Percentiles rank a stretch among this genome's conserved stretches.
phyloP scores from a whole-genome alignment of 2,888 invertebrate species.

The Pemphredon lugubris region DNA sequence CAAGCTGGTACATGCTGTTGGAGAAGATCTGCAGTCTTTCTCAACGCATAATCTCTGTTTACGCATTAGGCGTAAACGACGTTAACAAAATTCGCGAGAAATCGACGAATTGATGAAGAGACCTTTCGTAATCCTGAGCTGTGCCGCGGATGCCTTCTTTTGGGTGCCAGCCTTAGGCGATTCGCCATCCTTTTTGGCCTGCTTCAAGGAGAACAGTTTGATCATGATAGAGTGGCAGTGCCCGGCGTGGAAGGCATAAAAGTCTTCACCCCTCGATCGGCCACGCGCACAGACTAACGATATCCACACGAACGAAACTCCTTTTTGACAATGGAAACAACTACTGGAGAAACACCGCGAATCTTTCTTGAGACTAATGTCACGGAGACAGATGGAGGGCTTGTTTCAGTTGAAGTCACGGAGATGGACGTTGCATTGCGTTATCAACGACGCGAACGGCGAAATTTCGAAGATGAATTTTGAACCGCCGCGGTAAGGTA shows the following conservation, averaged over 20 bases:
- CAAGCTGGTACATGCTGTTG: too few species aligned
- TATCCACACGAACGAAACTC: conserved; percentile 45
- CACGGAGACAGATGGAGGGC: too few species aligned
- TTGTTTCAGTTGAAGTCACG: too few species aligned
- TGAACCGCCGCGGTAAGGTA: too few species aligned
- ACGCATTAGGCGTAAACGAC: too few species aligned
- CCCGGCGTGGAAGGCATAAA: conserved; percentile 60
- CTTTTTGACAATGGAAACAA: conserved; percentile 55
- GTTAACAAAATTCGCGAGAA: too few species aligned
- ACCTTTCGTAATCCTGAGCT: conserved; percentile 99
- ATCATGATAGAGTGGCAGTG: conserved; percentile 87
- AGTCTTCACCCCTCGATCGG: conserved; percentile 47
- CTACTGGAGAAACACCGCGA: conserved; percentile 13
- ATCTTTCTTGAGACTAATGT: conserved; percentile 48
- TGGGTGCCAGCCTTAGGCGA: conserved; percentile 89
- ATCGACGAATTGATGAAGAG: background rate
- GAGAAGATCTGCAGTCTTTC: too few species aligned
- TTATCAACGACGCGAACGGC: too few species aligned
- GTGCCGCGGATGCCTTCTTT: conserved; percentile 98
- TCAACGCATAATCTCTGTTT: too few species aligned
- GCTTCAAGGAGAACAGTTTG: conserved; percentile 98
- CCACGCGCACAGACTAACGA: conserved; percentile 54
- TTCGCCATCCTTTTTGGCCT: conserved; percentile 99
- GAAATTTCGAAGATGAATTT: too few species aligned
- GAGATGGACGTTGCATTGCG: too few species aligned